Evolutionary conservation across 2,797 vertebrate genomes (phyloP).

Genomic region (Anguilla megastoma): DNA sequence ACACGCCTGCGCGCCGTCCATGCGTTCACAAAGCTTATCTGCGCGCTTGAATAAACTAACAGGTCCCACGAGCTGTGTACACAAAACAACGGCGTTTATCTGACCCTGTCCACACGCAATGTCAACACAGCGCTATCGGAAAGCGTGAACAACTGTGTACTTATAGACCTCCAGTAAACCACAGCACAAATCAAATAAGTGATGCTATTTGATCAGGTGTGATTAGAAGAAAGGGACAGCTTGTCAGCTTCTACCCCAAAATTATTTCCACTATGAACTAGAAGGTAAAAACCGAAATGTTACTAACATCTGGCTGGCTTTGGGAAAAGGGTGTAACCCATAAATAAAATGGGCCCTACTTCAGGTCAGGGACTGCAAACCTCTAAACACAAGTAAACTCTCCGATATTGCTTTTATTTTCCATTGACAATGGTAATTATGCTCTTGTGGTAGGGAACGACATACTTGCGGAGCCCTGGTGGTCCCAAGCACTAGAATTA

Average conservation of each 20-base stretch:
- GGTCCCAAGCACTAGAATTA: conserved; percentile 56
- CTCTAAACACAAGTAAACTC: conserved; percentile 49
- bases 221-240: conserved; percentile 3
- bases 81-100: conserved; percentile 17
- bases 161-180: conserved; percentile 13
- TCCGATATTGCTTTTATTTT: conserved; percentile 52
- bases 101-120: neutral
- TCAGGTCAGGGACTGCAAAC: conserved; percentile 51
- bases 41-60: conserved; percentile 8
- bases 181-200: conserved; percentile 32
- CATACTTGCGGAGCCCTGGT: conserved; percentile 61
- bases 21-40: neutral
- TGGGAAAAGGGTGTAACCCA: conserved; percentile 45
- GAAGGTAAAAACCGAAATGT: conserved; percentile 38
- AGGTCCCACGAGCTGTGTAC: neutral
- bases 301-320: conserved; percentile 27
- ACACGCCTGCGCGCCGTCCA: neutral
- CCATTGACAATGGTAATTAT: conserved; percentile 66
- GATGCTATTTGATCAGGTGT: conserved; percentile 20
- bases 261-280: conserved; percentile 31
- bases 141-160: neutral
- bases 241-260: conserved; percentile 20
- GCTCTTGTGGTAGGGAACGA: conserved; percentile 49
- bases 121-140: conserved; percentile 18
- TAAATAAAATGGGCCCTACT: conserved; percentile 41